phyloP scores from a whole-genome alignment of 2,888 invertebrate genomes.

The Andrena hattorfiana region DNA sequence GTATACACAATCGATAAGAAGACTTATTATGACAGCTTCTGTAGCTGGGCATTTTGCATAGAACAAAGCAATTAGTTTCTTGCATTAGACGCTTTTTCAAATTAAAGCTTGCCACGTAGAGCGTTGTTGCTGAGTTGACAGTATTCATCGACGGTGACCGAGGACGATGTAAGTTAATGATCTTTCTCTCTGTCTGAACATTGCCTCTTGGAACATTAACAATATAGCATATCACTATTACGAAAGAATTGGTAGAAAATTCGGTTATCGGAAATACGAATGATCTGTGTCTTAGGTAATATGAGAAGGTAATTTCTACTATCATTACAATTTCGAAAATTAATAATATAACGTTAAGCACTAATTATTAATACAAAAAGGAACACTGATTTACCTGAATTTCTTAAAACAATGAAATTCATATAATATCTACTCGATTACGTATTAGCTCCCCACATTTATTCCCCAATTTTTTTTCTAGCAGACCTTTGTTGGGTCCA shows the following conservation, averaged over 20 bases:
- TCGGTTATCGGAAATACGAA: not conserved
- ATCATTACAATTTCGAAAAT: not conserved
- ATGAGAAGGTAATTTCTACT: not conserved
- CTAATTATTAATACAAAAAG: too few species aligned
- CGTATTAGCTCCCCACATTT: too few species aligned
- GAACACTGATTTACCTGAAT: too few species aligned
- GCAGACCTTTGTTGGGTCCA: not conserved
- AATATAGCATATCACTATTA: not conserved
- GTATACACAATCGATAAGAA: not conserved
- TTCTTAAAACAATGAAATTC: too few species aligned
- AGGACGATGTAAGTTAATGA: slow-evolving; percentile 21
- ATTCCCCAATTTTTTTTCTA: too few species aligned
- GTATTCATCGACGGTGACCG: slow-evolving; percentile 50
- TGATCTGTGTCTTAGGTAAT: not conserved
- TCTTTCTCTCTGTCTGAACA: not conserved
- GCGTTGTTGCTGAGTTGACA: slow-evolving; percentile 23
- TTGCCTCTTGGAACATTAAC: slow-evolving; percentile 3
- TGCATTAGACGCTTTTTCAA: slow-evolving; percentile 23
- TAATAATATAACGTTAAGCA: too few species aligned
- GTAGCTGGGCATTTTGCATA: not conserved
- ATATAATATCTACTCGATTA: too few species aligned
- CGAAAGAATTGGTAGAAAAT: slow-evolving; percentile 11
- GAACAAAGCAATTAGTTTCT: slow-evolving; percentile 8
- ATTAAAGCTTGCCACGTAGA: slow-evolving; percentile 28
- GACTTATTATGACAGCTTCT: slow-evolving; percentile 1